Conservation (phyloP, 2,888 invertebrate species). For the Cetonia aurata region DNA sequence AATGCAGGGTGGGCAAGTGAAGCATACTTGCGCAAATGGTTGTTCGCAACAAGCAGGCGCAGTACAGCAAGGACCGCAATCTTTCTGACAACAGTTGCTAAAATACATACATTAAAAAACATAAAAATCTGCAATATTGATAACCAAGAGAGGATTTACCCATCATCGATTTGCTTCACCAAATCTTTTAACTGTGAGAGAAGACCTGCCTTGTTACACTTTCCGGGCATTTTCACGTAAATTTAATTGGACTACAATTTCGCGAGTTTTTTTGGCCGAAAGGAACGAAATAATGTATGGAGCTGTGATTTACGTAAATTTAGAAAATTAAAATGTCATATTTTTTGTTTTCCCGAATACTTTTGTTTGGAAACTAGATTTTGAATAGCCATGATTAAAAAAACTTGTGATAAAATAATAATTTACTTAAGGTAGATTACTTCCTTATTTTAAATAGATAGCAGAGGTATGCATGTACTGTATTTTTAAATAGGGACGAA, state of each 20-base stretch:
- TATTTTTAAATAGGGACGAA: too few relatives aligned
- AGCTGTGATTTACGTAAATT: constrained; percentile 28
- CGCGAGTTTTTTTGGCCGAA: constrained; percentile 24
- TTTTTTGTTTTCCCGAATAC: constrained; percentile 7
- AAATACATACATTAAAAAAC: not conserved
- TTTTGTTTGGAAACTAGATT: constrained; percentile 14
- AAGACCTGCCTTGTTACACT: constrained; percentile 27
- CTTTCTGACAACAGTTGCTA: not conserved
- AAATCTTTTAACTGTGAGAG: constrained; percentile 37
- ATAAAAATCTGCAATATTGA: not conserved
- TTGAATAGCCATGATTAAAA: not conserved
- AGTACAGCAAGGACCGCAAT: constrained; percentile 30
- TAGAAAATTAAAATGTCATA: constrained; percentile 26
- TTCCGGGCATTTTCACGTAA: constrained; percentile 35
- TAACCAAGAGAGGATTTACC: constrained; percentile 19
- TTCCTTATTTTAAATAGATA: too few relatives aligned
- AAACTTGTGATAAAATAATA: too few relatives aligned
- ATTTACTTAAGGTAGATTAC: too few relatives aligned
- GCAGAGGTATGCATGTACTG: too few relatives aligned
- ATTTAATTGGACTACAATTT: constrained; percentile 31
- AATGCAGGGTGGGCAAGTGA: constrained; percentile 44
- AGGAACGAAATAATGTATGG: constrained; percentile 1
- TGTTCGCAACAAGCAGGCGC: constrained; percentile 20
- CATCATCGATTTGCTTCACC: constrained; percentile 36
- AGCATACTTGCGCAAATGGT: constrained; percentile 45